Evolutionary conservation across 2,888 invertebrate species (phyloP).

Genomic region (Drosophila maculinotata): DNA sequence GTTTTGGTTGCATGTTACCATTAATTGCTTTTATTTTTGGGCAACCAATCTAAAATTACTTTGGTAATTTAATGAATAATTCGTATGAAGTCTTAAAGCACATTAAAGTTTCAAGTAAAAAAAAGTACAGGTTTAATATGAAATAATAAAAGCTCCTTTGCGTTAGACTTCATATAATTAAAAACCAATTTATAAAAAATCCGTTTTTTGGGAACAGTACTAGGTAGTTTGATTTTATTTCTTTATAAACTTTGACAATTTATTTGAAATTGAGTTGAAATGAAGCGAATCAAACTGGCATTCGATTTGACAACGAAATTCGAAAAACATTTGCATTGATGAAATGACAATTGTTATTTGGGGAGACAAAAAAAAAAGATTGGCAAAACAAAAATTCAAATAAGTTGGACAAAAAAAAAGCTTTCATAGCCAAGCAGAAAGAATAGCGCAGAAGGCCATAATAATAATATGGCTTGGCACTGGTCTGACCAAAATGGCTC

Average conservation of each 20-base stretch:
- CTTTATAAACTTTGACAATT: constrained; percentile 22
- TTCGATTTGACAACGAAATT: constrained; percentile 38
- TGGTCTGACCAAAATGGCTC: constrained; percentile 30
- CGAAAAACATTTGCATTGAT: constrained; percentile 65
- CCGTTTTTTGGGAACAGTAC: too few relatives aligned
- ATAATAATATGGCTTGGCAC: constrained; percentile 32
- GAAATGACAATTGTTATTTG: constrained; percentile 66
- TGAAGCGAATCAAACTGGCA: constrained; percentile 37
- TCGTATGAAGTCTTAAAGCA: neutral
- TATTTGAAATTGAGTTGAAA: constrained; percentile 29
- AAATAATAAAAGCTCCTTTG: too few relatives aligned
- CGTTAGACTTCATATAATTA: too few relatives aligned
- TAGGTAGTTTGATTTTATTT: neutral
- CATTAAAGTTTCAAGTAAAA: neutral
- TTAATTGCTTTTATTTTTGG: constrained; percentile 5
- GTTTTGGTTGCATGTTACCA: neutral
- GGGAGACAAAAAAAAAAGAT: constrained; percentile 28
- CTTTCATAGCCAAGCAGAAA: constrained; percentile 15
- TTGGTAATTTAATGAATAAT: neutral
- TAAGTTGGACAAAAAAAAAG: constrained; percentile 26
- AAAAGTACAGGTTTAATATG: neutral
- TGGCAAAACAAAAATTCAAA: constrained; percentile 45
- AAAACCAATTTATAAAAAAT: too few relatives aligned
- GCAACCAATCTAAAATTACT: neutral
- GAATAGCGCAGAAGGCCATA: constrained; percentile 21